Conservation (phyloP, 2,797 vertebrate species). For the Poecilia velifera region DNA sequence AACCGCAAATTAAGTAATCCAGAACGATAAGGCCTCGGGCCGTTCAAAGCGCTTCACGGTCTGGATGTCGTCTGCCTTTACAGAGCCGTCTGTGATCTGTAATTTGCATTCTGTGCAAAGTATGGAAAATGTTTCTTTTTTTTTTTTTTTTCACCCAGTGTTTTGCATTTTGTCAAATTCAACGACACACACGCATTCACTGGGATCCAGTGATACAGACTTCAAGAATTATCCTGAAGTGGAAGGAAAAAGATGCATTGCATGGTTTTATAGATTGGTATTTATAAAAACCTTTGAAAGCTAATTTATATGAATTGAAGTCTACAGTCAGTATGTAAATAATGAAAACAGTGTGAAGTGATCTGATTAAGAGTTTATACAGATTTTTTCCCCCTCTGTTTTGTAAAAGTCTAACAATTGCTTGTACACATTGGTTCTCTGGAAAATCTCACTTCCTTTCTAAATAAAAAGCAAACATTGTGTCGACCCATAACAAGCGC, state of each 20-base stretch:
- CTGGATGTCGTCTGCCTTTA: neutral
- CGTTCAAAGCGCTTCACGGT: neutral
- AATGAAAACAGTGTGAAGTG: neutral
- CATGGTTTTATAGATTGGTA: neutral
- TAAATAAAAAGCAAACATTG: neutral
- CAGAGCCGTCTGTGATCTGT: neutral
- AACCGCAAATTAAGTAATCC: neutral
- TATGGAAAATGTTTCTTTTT: neutral
- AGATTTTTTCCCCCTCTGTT: neutral
- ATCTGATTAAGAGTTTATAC: neutral
- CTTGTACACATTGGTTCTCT: neutral
- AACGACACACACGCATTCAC: neutral
- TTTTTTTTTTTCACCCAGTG: neutral
- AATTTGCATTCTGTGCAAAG: neutral
- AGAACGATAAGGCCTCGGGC: neutral
- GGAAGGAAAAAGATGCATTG: neutral
- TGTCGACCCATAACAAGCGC: neutral
- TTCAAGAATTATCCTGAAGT: neutral
- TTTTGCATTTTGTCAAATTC: neutral
- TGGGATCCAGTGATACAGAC: neutral
- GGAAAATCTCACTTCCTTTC: neutral
- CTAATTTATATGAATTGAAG: neutral
- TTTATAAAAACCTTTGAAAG: neutral
- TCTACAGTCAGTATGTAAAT: neutral
- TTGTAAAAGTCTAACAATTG: neutral